Evolutionary conservation across 2,888 invertebrate genomes (phyloP), one percentile per base, ranked within the genome.

Genomic region (Trichogramma dendrolimi): DNA sequence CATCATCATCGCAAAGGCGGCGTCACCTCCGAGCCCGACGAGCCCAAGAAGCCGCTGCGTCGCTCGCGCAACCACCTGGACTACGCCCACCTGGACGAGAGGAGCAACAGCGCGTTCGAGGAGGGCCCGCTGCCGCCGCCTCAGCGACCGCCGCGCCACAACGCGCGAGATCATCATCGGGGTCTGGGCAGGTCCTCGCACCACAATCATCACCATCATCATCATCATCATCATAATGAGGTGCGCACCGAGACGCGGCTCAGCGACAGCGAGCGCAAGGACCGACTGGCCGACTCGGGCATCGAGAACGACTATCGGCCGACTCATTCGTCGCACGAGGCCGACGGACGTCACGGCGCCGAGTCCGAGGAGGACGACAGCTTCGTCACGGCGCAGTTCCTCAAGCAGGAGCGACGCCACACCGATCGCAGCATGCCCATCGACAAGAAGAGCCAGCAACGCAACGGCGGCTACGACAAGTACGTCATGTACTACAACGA

Each of bases 241-340:
- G 27, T 27, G 27, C 27, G 72, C 57, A 71, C 73, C 58, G 76
- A 78, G 40, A 78, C 75, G 5, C 73, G 79, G 4, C 64, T 75
- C 6, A 81, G 81, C 63, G 82, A 81, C 66, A 75, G 76, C 42
- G 83, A 83, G 62, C 75, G 83, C 6, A 86, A 86, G 68, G 88
- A 85, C 71, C 83, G 86, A 58, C 81, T 88, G 57, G 87, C 86
- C 4, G 91, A 91, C 79, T 91, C 91, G 0, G 91, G 91, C 0
- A 91, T 91, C 67, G 91, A 91, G 73, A 90, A 91, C 69, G 91
- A 91, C 76, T 89, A 89, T 71, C 84, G 89, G 57, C 84, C 89
- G 66, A 89, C 90, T 71, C 27, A 27, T 2, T 27, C 27, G 27
- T 88, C 89, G 0, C 75, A 77, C 57, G 76, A 77, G 61, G 74